Evolutionary conservation across 2,797 vertebrate species (phyloP), one percentile per base, ranked within the genome.

Genomic region (Anolis apletophallus): DNA sequence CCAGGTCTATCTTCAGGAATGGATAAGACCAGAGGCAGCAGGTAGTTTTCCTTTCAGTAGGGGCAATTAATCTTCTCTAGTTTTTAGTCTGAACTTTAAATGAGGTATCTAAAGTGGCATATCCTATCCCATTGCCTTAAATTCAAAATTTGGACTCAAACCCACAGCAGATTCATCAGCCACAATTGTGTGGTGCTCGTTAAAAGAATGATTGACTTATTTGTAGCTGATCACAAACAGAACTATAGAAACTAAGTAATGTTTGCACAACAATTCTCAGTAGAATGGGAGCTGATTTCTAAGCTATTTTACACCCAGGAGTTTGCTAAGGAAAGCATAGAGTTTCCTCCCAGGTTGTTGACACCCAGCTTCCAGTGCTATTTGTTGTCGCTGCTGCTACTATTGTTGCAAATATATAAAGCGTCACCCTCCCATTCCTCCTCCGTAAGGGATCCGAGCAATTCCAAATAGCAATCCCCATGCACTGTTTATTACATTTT

Each of bases 401-500:
- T 64, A 29, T 29, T 64, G 72, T 36, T 59, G 19, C 10, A 46
- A 17, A 71, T 29, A 78, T 57, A 40, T 61, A 54, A 64, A 26
- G 12, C 71, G n/a, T n/a, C 14, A 59, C 79, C 40, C 21, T 68
- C 50, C 12, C 21, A 46, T 67, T 84, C 67, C 69, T 74, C 17
- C 52, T 84, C 57, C n/a, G 34, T 68, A 85, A 83, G 74, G 67
- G 6, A 59, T 46, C 50, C 26, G 7, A 80, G 36, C 52, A 84
- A 84, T 80, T 75, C 50, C 57, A 68, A 57, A 64, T 54, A 77
- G 52, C 50, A 59, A 55, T 80, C 52, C 29, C 50, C 50, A 73
- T 93, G 87, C 34, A 80, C 46, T 80, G 80, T 55, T 74, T 84
- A 88, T 84, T 67, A 59, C n/a, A 67, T 87, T 77, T 68, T 77